Conservation (phyloP, 2,797 vertebrate species). For the Periparus ater region DNA sequence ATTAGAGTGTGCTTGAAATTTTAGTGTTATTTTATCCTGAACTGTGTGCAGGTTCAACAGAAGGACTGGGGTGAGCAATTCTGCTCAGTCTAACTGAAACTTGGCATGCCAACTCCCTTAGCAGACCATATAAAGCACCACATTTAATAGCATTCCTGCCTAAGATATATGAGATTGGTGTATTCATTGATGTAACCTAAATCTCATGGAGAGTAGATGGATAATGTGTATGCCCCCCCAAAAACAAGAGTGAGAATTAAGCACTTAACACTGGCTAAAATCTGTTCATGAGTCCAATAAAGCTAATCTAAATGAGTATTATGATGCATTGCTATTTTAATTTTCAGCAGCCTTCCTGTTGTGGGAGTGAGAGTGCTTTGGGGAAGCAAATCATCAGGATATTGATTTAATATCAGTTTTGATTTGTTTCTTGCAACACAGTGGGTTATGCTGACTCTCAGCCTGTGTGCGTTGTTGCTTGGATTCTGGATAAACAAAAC, state of each 20-base stretch:
- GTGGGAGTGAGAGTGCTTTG: not conserved
- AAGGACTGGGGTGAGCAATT: not conserved
- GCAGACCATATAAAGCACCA: not conserved
- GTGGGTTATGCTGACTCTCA: not conserved
- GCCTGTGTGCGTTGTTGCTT: not conserved
- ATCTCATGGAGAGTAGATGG: not conserved
- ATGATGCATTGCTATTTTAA: not conserved
- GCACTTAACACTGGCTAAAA: not conserved
- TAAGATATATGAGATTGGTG: not conserved
- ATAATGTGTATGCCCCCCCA: not conserved
- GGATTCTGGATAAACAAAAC: not conserved
- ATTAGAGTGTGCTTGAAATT: not conserved
- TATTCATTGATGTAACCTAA: not conserved
- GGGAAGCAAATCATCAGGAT: conserved; percentile 24
- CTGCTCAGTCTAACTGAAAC: not conserved
- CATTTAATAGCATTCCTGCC: not conserved
- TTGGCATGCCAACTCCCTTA: not conserved
- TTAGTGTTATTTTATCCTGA: not conserved
- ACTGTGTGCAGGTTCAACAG: not conserved
- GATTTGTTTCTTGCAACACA: not conserved
- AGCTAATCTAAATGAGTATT: not conserved
- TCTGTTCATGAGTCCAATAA: not conserved
- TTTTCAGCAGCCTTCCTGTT: not conserved
- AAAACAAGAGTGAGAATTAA: not conserved
- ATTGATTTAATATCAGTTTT: conserved; percentile 63